These are phyloP conservation scores for Andrena flavipes DNA, from an alignment of 2,888 invertebrate genomes.

Conservation along the genomic window DNA sequence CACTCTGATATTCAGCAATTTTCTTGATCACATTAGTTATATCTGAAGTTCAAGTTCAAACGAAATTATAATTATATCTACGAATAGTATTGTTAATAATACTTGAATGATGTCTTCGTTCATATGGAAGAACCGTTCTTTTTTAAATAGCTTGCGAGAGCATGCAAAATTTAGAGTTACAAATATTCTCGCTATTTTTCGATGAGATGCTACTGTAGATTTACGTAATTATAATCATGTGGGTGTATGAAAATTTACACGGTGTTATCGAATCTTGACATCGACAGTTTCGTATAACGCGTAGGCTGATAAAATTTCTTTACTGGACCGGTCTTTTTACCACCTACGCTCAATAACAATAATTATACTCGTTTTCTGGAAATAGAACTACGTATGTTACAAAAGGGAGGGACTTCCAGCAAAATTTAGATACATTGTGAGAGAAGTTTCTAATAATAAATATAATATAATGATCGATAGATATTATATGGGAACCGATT, in stretches of 20 bases:
- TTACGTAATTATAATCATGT: neutral
- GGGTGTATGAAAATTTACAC: neutral
- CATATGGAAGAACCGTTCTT: neutral
- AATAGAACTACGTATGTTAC: neutral
- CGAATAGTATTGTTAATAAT: neutral
- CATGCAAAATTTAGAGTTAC: neutral
- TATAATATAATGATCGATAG: neutral
- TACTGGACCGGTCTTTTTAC: slow-evolving; percentile 11
- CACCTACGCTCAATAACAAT: neutral
- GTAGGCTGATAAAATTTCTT: slow-evolving; percentile 3
- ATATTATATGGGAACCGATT: too few species aligned
- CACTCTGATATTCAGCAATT: slow-evolving; percentile 1
- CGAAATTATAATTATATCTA: neutral
- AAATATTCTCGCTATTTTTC: neutral
- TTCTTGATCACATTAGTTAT: neutral
- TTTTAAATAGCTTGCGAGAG: neutral
- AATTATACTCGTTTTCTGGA: slow-evolving; percentile 7
- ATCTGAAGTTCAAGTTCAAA: neutral
- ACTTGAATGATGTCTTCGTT: neutral
- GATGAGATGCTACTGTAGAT: neutral
- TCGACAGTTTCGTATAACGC: neutral
- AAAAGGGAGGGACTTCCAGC: neutral
- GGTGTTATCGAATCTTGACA: neutral
- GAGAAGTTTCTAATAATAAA: neutral
- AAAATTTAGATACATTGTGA: neutral